Base-by-base conservation (phyloP, 2,888 invertebrate genomes). In the Machimus rusticus region DNA sequence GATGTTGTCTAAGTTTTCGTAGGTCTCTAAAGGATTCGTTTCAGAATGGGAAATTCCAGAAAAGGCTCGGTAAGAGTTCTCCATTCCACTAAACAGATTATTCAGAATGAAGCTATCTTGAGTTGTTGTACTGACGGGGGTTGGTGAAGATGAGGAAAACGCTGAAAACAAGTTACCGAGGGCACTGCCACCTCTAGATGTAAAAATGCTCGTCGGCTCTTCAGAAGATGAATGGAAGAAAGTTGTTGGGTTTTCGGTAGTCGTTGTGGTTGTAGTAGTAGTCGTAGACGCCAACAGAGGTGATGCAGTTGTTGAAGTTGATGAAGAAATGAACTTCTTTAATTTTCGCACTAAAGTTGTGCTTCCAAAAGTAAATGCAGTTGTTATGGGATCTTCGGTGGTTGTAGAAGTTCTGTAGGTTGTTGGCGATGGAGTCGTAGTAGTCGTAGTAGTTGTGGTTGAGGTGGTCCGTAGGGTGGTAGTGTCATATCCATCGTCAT, bases 1-100 rank as follows among this genome's bases (percentile, higher is more conserved):
- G 87, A 95, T 91, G 88, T 91, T 93, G 90, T 95, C 95, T 89
- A 95, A 93, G 28, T 94, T 94, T 90, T 95, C 95, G 89, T 94
- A 93, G 87, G 91, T 91, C 88, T 93, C 92, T 55, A 92, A 90
- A 88, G 92, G 87, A 16, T 91, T 89, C 0, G 87, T 88, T 87
- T 92, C 92, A 19, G 91, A 91, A 86, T 93, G 93, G 39, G 92
- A 92, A 12, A 93, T 88, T 39, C 91, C 92, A 34, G 92, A 92
- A 82, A 91, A 91, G 2, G 92, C 92, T 89, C 92, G 93, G 89
- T 92, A 93, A 88, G 91, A 92, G 51, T 92, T 92, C 89, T 92
- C 92, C 89, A 93, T 90, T 74, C 91, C 92, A 8, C 91, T 91
- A 46, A 92, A 92, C 2, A 93, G 90, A 89, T 93, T 92, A 81